Conservation (phyloP, 1,140 invertebrate species). For the Geopemphigus sp. region DNA sequence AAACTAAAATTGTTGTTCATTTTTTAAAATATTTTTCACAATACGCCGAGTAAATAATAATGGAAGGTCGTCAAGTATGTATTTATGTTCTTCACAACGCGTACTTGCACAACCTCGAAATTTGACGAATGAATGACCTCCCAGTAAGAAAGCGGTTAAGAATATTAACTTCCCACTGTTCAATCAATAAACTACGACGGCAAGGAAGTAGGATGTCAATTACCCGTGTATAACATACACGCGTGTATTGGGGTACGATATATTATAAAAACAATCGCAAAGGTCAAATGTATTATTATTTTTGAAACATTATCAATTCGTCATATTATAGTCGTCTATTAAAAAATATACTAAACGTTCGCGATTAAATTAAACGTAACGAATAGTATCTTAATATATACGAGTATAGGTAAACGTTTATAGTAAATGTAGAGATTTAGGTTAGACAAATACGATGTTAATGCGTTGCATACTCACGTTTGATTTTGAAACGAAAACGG, state of each 20-base stretch:
- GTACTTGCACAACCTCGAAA: slow-evolving; percentile 10
- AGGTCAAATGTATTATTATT: background rate
- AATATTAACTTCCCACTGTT: slow-evolving; percentile 2
- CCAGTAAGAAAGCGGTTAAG: background rate
- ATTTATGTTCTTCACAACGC: background rate
- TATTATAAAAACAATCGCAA: background rate
- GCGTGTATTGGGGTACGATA: background rate
- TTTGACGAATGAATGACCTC: background rate
- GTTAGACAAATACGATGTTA: too few species aligned
- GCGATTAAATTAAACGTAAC: background rate
- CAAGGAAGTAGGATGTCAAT: background rate
- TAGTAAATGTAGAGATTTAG: too few species aligned
- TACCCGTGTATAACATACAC: background rate
- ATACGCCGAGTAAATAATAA: background rate
- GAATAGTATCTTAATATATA: too few species aligned
- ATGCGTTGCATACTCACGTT: background rate
- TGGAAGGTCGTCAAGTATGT: slow-evolving; percentile 16
- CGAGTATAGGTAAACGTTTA: too few species aligned
- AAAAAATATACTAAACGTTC: background rate
- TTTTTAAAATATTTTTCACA: background rate
- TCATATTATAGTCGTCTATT: background rate
- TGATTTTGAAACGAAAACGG: background rate
- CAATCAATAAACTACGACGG: background rate
- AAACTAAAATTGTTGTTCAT: background rate
- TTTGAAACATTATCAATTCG: background rate